These are phyloP conservation scores for Lamprotornis superbus DNA, from an alignment of 2,113 vertebrate species.

Conservation along the genomic window DNA sequence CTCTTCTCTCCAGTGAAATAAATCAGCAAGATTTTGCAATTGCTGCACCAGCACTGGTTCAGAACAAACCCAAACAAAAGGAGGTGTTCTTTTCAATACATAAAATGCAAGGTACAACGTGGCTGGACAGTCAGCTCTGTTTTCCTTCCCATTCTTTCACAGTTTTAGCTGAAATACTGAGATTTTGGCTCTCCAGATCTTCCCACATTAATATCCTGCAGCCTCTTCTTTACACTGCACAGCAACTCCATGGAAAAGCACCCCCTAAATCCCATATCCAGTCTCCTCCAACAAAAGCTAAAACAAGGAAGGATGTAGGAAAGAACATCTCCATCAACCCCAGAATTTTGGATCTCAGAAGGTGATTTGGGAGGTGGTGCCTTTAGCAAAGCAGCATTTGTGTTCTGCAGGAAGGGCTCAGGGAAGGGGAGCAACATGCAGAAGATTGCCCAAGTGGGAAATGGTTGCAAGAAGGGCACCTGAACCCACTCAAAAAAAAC, in stretches of 20 bases:
- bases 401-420: not conserved
- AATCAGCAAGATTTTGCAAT: not conserved
- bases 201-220: not conserved
- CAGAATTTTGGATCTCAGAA: not conserved
- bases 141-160: not conserved
- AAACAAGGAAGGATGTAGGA: not conserved
- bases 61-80: not conserved
- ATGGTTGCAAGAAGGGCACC: not conserved
- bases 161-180: not conserved
- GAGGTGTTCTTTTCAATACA: not conserved
- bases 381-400: not conserved
- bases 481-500: not conserved
- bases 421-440: not conserved
- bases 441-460: not conserved
- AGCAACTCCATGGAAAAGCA: not conserved
- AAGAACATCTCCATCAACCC: not conserved
- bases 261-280: not conserved
- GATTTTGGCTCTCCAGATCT: not conserved
- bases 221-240: not conserved
- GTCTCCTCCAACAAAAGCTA: not conserved
- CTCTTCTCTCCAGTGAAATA: not conserved
- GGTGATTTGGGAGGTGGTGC: not conserved
- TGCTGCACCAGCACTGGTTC: not conserved
- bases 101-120: not conserved
- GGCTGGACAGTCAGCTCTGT: fast-evolving